Conservation (phyloP, 2,888 invertebrate genomes). For the Embidobia sp. region DNA sequence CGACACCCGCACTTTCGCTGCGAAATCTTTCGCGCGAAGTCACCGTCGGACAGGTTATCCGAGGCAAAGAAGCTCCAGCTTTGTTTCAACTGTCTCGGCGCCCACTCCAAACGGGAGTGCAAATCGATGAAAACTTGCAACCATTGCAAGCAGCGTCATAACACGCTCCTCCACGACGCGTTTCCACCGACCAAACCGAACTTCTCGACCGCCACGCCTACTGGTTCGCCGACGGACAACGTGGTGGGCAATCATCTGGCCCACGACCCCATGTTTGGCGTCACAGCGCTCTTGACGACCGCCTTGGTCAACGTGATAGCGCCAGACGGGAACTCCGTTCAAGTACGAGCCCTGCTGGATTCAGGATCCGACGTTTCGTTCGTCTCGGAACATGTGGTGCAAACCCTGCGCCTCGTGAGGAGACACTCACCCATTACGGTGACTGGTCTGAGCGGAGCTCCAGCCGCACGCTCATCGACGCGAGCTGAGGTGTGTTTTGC, state of each 20-base stretch:
- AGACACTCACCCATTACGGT: neutral
- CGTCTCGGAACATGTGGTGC: slow-evolving; percentile 1
- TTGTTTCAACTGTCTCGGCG: slow-evolving; percentile 25
- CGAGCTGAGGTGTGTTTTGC: neutral
- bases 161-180: slow-evolving; percentile 7
- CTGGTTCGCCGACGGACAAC: too few species aligned
- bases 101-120: neutral
- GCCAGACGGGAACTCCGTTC: neutral
- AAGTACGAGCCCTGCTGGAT: neutral
- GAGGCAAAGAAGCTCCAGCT: neutral
- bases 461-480: neutral
- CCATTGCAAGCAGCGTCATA: neutral
- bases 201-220: too few species aligned
- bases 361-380: slow-evolving; percentile 5
- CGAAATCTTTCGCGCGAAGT: neutral
- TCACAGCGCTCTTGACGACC: neutral
- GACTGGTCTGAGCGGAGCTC: neutral
- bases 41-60: neutral
- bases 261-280: neutral
- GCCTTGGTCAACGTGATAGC: neutral
- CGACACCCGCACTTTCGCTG: neutral
- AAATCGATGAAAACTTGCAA: neutral
- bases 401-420: neutral
- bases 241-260: neutral
- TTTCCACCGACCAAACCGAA: neutral